Conservation (phyloP, 2,113 vertebrate genomes). For the Oncorhynchus masou region DNA sequence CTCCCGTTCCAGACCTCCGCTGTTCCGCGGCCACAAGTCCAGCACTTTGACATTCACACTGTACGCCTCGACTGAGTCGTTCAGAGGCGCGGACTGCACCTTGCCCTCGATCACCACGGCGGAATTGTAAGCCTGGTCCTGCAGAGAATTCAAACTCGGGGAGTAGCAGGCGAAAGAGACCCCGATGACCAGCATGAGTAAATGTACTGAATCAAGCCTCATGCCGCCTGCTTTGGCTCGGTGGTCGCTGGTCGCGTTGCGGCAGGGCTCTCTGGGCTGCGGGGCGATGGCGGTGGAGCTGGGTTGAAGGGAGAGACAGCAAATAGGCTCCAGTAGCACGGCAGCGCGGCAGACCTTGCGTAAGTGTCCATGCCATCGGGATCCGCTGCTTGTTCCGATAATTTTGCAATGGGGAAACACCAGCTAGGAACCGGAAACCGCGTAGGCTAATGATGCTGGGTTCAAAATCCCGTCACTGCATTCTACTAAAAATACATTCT, state of each 20-base stretch:
- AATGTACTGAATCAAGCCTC: conserved; percentile 91
- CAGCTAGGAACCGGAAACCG: conserved; percentile 77
- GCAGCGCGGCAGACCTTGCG: conserved; percentile 88
- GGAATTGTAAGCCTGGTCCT: conserved; percentile 91
- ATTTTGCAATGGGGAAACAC: conserved; percentile 79
- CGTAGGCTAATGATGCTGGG: conserved; percentile 64
- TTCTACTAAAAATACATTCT: conserved; percentile 68
- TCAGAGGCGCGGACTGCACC: conserved; percentile 87
- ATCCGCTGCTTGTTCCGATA: conserved; percentile 76
- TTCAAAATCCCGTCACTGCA: conserved; percentile 65
- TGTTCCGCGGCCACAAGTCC: conserved; percentile 91
- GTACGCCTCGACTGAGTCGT: conserved; percentile 81
- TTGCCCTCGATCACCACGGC: conserved; percentile 95
- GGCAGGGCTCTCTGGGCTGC: conserved; percentile 70
- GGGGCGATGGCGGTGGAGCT: conserved; percentile 73
- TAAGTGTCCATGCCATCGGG: conserved; percentile 95
- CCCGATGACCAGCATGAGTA: conserved; percentile 94
- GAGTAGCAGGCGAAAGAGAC: conserved; percentile 95
- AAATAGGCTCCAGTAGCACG: conserved; percentile 81
- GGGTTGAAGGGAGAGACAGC: conserved; percentile 69
- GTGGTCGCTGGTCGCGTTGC: conserved; percentile 85
- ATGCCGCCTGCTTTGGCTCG: conserved; percentile 92
- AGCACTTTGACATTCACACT: conserved; percentile 89
- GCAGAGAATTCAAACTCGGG: conserved; percentile 91
- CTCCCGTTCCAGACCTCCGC: conserved; percentile 88